Evolutionary conservation across 1,140 invertebrate genomes (phyloP), one percentile per base, ranked within the genome.

Genomic region (Macrosteles quadrilineatus): DNA sequence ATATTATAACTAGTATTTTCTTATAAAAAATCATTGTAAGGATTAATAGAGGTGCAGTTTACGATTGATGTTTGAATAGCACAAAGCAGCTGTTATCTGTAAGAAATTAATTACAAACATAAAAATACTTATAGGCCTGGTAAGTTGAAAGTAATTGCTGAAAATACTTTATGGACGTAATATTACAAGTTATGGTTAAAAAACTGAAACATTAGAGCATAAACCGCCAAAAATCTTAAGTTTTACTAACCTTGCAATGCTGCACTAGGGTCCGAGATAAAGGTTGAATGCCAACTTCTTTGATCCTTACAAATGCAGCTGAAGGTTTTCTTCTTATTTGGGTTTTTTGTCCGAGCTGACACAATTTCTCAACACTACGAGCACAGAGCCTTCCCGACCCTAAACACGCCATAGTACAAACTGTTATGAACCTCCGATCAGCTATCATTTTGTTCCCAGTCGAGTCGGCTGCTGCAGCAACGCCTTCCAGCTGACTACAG

Each of bases 401-500:
- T 88, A 89, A 84, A 87, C 87, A 88, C 85, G 88, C 87, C 88
- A 89, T 90, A 85, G 85, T 85, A 83, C 85, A 84, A 85, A 88
- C 87, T 85, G 85, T 84, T 86, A 83, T 85, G 84, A 85, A 71
- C 30, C 62, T 68, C 31, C 57, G 40, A 57, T 72, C 73, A 30
- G 30, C 45, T 30, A 73, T 68, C 71, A 74, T 73, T 45, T 55
- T 69, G 27, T 23, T 21, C 23, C 17, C 23, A 27, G 45, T 50
- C 47, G 47, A 27, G 45, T 50, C 47, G 47, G 47, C 47, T 50
- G 47, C 47, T 19, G 32, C 32, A 36, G 32, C 32, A n/a, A n/a
- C 55, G 30, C 30, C 4, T 11, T 23, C 23, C 55, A 59, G 55
- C 55, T 59, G 55, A 59, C 55, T 11, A 23, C 9, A 55, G n/a